These are phyloP conservation scores for Stenichneumon culpator DNA, from an alignment of 2,888 invertebrate species.

Conservation along the genomic window DNA sequence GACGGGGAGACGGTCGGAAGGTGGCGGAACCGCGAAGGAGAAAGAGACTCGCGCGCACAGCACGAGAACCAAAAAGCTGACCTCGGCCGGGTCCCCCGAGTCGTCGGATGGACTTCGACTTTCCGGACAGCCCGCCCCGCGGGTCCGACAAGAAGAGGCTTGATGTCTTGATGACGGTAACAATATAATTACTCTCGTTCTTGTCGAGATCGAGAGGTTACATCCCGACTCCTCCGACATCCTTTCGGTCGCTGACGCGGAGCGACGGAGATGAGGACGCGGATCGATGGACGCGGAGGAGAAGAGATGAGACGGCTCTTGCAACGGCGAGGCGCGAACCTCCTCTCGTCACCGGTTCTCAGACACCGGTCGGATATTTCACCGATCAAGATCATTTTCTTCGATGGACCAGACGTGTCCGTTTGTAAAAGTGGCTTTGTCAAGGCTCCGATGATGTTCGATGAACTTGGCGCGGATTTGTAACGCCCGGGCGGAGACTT, in stretches of 20 bases:
- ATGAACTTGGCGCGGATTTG: too few species aligned
- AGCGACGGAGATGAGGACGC: conserved; percentile 38
- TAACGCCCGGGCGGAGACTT: too few species aligned
- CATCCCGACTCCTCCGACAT: background rate
- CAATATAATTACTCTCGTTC: conserved; percentile 73
- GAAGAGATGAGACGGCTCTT: conserved; percentile 46
- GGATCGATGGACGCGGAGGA: conserved; percentile 59
- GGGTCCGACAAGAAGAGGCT: conserved; percentile 57
- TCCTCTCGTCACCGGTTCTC: conserved; percentile 2
- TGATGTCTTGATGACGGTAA: conserved; percentile 74
- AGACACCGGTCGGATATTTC: background rate
- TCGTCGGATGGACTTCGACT: conserved; percentile 47
- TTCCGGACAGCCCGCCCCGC: conserved; percentile 49
- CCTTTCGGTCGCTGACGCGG: conserved; percentile 35
- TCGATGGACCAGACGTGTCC: background rate
- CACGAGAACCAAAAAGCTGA: conserved; percentile 58
- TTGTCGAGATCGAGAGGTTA: conserved; percentile 40
- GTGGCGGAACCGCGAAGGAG: conserved; percentile 21
- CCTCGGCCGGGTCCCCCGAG: conserved; percentile 51
- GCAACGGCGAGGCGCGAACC: conserved; percentile 28
- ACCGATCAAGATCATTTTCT: background rate
- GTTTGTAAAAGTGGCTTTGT: background rate
- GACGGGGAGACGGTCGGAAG: conserved; percentile 1
- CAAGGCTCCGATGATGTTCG: too few species aligned
- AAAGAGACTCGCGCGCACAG: conserved; percentile 34